phyloP scores from a whole-genome alignment of 2,888 invertebrate genomes.

The Hedya salicella region DNA sequence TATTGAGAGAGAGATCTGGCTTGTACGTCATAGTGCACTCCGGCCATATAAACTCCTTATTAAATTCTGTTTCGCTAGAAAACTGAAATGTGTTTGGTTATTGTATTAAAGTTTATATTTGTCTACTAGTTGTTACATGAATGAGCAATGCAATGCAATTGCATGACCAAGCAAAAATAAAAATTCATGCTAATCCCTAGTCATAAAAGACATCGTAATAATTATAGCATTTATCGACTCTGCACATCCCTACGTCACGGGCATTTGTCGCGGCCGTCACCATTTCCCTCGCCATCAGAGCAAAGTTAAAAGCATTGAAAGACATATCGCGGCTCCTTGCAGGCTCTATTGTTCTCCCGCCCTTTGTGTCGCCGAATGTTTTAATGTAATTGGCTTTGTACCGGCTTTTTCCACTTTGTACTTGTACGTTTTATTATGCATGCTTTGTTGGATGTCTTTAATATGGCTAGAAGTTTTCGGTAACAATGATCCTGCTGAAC shows the following conservation, averaged over 20 bases:
- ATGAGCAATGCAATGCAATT: no score
- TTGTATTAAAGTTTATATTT: no score
- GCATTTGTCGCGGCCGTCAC: slow-evolving; percentile 83
- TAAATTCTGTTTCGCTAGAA: no score
- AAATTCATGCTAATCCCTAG: no score
- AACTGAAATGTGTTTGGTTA: no score
- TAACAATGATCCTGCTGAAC: slow-evolving; percentile 11
- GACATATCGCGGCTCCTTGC: slow-evolving; percentile 83
- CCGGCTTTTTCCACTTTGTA: slow-evolving; percentile 60
- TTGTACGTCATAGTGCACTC: no score
- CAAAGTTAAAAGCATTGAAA: slow-evolving; percentile 85
- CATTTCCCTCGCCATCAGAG: slow-evolving; percentile 82
- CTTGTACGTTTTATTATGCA: slow-evolving; percentile 28
- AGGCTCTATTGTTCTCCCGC: slow-evolving; percentile 79
- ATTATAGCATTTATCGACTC: no score
- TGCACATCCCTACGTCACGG: slow-evolving; percentile 69
- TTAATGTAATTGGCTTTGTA: slow-evolving; percentile 85
- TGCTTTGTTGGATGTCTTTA: slow-evolving; percentile 34
- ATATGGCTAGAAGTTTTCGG: slow-evolving; percentile 34
- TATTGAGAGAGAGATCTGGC: no score
- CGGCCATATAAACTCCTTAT: no score
- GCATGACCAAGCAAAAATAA: no score
- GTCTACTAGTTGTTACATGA: no score
- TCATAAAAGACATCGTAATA: no score
- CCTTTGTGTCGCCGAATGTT: slow-evolving; percentile 83